Conservation (phyloP, 2,113 vertebrate species). For the Delphinapterus leucas region DNA sequence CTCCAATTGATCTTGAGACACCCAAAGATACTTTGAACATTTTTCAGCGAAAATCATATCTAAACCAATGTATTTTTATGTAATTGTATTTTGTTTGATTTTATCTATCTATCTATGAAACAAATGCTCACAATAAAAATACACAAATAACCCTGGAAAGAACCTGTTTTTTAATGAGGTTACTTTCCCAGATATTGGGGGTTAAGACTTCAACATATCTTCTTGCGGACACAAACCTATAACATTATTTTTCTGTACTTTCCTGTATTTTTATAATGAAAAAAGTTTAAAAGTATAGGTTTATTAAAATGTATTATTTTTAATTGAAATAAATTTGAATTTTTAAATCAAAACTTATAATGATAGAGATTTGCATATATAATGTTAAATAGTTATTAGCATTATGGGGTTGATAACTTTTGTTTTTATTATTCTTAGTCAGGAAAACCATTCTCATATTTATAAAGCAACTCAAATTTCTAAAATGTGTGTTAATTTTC, state of each 20-base stretch:
- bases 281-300: not conserved
- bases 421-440: not conserved
- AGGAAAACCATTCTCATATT: not conserved
- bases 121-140: not conserved
- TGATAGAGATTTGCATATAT: not conserved
- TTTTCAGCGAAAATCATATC: not conserved
- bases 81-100: not conserved
- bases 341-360: not conserved
- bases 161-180: not conserved
- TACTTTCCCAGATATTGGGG: not conserved
- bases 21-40: not conserved
- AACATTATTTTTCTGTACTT: not conserved
- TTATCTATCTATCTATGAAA: not conserved
- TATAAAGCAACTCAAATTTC: not conserved
- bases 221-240: not conserved
- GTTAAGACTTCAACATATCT: not conserved
- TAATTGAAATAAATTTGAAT: not conserved
- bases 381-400: not conserved
- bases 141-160: not conserved
- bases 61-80: not conserved
- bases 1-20: not conserved
- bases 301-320: not conserved
- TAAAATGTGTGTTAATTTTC: not conserved
- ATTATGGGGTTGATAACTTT: not conserved
- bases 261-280: not conserved